Percentiles rank a stretch among this genome's conserved stretches.
These are phyloP conservation scores for Drosophila miranda DNA, from an alignment of 1,140 invertebrate species.

Conservation along the genomic window DNA sequence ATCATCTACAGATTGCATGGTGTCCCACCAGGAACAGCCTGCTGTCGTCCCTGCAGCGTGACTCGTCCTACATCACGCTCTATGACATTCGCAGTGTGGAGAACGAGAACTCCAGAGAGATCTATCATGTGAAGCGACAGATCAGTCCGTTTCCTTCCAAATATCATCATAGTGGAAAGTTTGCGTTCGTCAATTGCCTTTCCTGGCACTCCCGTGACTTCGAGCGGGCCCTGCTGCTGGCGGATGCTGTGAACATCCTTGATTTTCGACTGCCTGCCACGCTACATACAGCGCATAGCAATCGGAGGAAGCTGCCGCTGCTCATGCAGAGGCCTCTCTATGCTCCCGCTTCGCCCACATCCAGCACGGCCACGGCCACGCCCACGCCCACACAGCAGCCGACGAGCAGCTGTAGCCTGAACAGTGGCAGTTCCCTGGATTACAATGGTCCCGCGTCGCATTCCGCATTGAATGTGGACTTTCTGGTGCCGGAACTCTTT, in stretches of 20 bases:
- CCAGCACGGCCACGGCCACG: slow-evolving; percentile 14
- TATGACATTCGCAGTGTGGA: slow-evolving; percentile 77
- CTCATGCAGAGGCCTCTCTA: slow-evolving; percentile 64
- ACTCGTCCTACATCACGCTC: slow-evolving; percentile 72
- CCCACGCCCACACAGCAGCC: slow-evolving; percentile 36
- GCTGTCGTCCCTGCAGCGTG: slow-evolving; percentile 73
- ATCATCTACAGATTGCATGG: slow-evolving; percentile 91
- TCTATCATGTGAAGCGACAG: slow-evolving; percentile 75
- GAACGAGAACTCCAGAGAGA: slow-evolving; percentile 62
- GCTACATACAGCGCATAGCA: slow-evolving; percentile 68
- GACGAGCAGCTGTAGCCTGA: slow-evolving; percentile 62
- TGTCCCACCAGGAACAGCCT: slow-evolving; percentile 89
- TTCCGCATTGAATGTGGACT: slow-evolving; percentile 65
- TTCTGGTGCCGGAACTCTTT: slow-evolving; percentile 60
- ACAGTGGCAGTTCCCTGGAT: slow-evolving; percentile 51
- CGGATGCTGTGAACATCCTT: slow-evolving; percentile 68
- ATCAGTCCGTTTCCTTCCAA: slow-evolving; percentile 77
- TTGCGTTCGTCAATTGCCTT: slow-evolving; percentile 47
- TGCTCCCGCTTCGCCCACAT: slow-evolving; percentile 29
- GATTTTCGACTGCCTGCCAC: slow-evolving; percentile 71
- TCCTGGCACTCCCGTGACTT: slow-evolving; percentile 78
- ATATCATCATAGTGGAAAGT: slow-evolving; percentile 59
- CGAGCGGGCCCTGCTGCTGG: slow-evolving; percentile 69
- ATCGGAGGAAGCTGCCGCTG: slow-evolving; percentile 73
- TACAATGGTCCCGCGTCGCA: slow-evolving; percentile 21